Conservation (phyloP, 2,797 vertebrate genomes). For the Ctenochaetus hawaiiensis region DNA sequence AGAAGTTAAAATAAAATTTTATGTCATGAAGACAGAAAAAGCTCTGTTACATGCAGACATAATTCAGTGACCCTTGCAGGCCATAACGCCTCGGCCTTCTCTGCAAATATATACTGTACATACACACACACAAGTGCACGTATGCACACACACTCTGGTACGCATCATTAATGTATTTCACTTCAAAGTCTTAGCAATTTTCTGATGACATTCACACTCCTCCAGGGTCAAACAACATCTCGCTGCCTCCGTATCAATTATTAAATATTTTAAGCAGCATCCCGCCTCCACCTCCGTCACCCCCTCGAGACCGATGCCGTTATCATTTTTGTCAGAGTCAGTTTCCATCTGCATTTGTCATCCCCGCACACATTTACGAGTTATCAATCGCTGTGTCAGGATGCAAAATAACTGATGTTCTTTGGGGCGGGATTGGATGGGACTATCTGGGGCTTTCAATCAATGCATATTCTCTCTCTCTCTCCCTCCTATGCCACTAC, state of each 20-base stretch:
- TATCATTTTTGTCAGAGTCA: constrained; percentile 99
- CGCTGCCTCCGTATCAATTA: constrained; percentile 98
- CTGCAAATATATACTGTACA: constrained; percentile 2
- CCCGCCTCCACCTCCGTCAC: constrained; percentile 95
- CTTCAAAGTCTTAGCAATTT: constrained; percentile 98
- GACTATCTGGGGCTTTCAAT: constrained; percentile 99
- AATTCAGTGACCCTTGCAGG: constrained; percentile 89
- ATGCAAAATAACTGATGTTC: constrained; percentile 99
- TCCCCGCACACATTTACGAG: constrained; percentile 97
- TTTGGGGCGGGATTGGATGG: constrained; percentile 96
- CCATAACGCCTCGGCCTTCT: constrained; percentile 51
- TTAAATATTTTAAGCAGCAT: constrained; percentile 99
- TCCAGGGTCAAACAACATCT: constrained; percentile 99
- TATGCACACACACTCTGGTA: constrained; percentile 10
- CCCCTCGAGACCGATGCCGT: constrained; percentile 98
- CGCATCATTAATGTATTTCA: constrained; percentile 85
- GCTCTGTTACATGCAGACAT: constrained; percentile 88
- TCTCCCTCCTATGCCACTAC: constrained; percentile 86
- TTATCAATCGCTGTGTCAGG: constrained; percentile 99
- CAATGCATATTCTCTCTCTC: constrained; percentile 98
- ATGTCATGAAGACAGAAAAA: constrained; percentile 67
- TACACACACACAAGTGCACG: neutral
- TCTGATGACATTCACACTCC: constrained; percentile 99
- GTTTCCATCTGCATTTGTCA: constrained; percentile 99
- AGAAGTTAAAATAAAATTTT: constrained; percentile 73